phyloP scores from a whole-genome alignment of 2,888 invertebrate genomes.

The Philereme vetulata region DNA sequence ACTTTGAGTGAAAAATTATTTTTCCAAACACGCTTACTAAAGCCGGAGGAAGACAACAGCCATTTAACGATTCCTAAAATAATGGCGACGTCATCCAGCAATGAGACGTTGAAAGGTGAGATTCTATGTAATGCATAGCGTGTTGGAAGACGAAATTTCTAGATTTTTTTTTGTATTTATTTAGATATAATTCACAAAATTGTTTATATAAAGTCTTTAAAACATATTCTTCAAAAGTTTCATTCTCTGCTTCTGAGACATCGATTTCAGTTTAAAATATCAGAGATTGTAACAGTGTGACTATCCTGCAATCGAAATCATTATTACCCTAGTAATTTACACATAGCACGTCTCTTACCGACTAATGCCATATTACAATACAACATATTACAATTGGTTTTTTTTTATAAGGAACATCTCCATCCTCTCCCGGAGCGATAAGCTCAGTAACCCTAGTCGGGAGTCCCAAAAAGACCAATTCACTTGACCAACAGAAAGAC shows the following conservation, averaged over 20 bases:
- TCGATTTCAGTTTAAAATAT: too few relatives aligned
- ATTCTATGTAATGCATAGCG: background rate
- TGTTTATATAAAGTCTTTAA: too few relatives aligned
- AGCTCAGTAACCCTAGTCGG: conserved; percentile 90
- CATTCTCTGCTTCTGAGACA: too few relatives aligned
- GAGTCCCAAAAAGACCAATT: conserved; percentile 74
- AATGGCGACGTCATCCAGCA: conserved; percentile 88
- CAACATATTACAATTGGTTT: background rate
- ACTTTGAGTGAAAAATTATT: background rate
- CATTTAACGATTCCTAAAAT: conserved; percentile 89
- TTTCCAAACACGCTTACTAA: conserved; percentile 51
- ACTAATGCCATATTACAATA: too few relatives aligned
- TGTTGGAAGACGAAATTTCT: too few relatives aligned
- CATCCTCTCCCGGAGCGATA: conserved; percentile 89
- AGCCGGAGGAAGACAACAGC: conserved; percentile 83
- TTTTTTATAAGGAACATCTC: conserved; percentile 67
- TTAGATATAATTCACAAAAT: too few relatives aligned
- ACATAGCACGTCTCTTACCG: too few relatives aligned
- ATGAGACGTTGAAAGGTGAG: conserved; percentile 90
- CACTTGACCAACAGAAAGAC: conserved; percentile 52
- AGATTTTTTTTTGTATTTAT: too few relatives aligned
- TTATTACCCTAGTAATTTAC: too few relatives aligned
- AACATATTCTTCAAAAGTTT: too few relatives aligned
- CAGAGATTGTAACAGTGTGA: too few relatives aligned
- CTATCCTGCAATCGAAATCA: too few relatives aligned